These are phyloP conservation scores for Stenurella melanura DNA, from an alignment of 2,888 invertebrate species.

Conservation along the genomic window DNA sequence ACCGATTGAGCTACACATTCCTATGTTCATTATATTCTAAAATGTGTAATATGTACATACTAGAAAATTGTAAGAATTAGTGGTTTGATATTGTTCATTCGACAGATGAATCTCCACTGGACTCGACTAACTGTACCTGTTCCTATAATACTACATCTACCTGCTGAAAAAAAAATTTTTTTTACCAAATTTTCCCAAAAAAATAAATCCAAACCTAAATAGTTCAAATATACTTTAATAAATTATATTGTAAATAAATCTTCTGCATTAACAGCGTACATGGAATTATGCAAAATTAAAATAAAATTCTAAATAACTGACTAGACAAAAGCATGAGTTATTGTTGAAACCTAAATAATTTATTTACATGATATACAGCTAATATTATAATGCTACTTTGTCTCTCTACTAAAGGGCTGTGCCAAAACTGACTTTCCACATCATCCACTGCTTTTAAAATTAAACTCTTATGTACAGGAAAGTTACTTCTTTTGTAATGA, in stretches of 20 bases:
- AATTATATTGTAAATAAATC: neutral
- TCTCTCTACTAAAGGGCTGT: conserved; percentile 51
- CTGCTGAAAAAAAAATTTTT: no score
- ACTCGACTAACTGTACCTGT: no score
- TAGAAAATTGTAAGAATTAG: no score
- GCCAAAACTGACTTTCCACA: conserved; percentile 65
- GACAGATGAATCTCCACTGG: no score
- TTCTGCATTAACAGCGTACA: conserved; percentile 1
- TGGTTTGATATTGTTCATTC: no score
- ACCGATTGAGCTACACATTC: no score
- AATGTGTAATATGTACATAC: no score
- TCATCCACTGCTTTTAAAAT: conserved; percentile 64
- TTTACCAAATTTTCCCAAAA: neutral
- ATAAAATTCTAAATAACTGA: conserved; percentile 22
- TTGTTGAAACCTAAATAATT: conserved; percentile 50
- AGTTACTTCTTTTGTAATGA: neutral
- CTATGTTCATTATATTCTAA: no score
- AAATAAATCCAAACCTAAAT: neutral
- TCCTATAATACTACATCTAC: no score
- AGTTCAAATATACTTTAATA: conserved; percentile 5
- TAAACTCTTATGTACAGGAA: conserved; percentile 47
- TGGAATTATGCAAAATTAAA: conserved; percentile 17
- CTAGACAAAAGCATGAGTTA: conserved; percentile 24
- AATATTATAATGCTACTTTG: conserved; percentile 63
- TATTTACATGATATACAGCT: conserved; percentile 67